phyloP scores from a whole-genome alignment of 2,797 vertebrate genomes.

The Premnoplex brunnescens region DNA sequence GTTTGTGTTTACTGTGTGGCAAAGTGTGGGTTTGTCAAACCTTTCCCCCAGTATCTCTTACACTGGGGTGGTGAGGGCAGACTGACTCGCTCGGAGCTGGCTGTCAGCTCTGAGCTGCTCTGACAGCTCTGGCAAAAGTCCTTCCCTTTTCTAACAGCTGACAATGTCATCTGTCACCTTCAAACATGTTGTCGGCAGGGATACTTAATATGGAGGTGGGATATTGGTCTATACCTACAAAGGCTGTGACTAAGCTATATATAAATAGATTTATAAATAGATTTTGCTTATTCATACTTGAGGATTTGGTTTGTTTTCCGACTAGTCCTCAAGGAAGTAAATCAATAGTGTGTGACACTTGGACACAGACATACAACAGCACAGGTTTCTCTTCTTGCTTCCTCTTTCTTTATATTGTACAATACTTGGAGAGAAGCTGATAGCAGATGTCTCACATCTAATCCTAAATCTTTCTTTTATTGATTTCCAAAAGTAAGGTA shows the following conservation, averaged over 20 bases:
- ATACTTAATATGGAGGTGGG: neutral
- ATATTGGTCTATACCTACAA: neutral
- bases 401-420: slow-evolving; percentile 22
- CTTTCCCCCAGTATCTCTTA: neutral
- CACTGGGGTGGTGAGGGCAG: neutral
- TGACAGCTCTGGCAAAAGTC: slow-evolving; percentile 26
- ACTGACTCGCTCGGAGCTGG: neutral
- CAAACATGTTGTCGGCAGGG: neutral
- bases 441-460: slow-evolving; percentile 6
- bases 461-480: slow-evolving; percentile 48
- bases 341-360: slow-evolving; percentile 37
- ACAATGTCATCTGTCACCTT: slow-evolving; percentile 10
- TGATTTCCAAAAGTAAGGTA: slow-evolving; percentile 38
- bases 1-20: neutral
- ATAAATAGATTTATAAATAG: neutral
- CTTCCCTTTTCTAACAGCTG: neutral
- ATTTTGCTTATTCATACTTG: neutral
- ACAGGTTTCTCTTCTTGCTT: neutral
- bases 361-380: neutral
- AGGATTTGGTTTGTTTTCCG: slow-evolving; percentile 25
- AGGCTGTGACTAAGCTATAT: neutral
- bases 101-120: neutral
- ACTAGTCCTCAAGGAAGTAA: slow-evolving; percentile 15
- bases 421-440: slow-evolving; percentile 13
- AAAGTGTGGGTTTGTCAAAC: neutral